A percentile compares a stretch with the other conserved stretches of the same genome.
Conservation (phyloP, 2,113 vertebrate genomes). For the Eretmochelys imbricata region DNA sequence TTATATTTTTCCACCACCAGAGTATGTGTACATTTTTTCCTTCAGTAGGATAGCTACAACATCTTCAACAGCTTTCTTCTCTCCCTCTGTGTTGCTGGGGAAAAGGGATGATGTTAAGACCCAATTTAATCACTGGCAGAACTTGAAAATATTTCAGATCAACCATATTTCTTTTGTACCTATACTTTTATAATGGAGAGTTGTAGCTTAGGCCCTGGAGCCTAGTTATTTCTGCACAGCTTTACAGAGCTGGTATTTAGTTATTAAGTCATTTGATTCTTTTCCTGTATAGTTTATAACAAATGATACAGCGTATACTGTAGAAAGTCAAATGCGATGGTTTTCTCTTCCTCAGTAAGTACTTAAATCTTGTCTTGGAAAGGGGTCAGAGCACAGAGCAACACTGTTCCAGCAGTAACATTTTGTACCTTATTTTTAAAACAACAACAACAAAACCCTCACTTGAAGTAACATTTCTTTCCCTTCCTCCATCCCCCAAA, state of each 20-base stretch:
- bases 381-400: conserved; percentile 50
- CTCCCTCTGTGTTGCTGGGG: background rate
- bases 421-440: conserved; percentile 59
- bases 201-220: background rate
- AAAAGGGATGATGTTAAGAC: conserved; percentile 11
- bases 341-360: conserved; percentile 39
- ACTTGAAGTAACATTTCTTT: conserved; percentile 10
- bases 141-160: background rate
- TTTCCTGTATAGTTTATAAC: conserved; percentile 32
- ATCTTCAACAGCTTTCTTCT: background rate
- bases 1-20: too few relatives aligned
- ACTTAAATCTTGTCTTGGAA: conserved; percentile 46
- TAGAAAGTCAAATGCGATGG: background rate
- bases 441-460: background rate
- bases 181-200: background rate
- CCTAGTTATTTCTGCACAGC: background rate
- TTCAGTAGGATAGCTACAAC: background rate
- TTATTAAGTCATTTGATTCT: conserved; percentile 43
- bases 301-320: conserved; percentile 10
- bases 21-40: background rate
- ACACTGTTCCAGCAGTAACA: conserved; percentile 43
- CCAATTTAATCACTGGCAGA: background rate
- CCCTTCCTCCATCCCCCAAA: background rate
- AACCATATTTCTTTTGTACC: background rate
- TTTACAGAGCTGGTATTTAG: conserved; percentile 35